Evolutionary conservation across 2,888 invertebrate species (phyloP), one percentile per base, ranked within the genome.

Genomic region (Drosophila prostipennis): DNA sequence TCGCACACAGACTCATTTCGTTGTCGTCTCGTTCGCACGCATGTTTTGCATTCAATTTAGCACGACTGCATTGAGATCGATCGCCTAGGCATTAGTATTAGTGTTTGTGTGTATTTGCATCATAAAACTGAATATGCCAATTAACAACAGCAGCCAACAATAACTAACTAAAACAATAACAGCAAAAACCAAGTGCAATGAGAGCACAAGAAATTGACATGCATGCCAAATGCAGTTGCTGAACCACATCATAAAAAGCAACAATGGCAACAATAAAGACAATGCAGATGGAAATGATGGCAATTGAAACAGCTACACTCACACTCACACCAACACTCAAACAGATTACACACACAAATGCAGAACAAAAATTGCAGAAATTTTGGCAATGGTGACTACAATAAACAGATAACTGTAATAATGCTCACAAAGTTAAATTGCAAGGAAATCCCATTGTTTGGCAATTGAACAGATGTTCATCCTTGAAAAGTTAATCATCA

Each of bases 41-140:
- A 58, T 59, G 46, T 45, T 61, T 42, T 65, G 63, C 56, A 68
- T 64, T 70, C 71, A 80, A 80, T 86, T 85, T 88, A 86, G 76
- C 77, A 76, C 67, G 67, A 74, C 85, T 86, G 85, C 85, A 85
- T 79, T 87, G 73, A 70, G 74, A 80, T 79, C 76, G 80, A 74
- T 85, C 69, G 49, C 49, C 13, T 46, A 37, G 58, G 45, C 5
- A 32, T 46, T 46, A 29, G 46, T 46, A 11, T 29, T 46, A 58
- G 36, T 54, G 65, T 40, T 32, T 58, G 36, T 54, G 54, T 49
- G 54, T 54, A 36, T 36, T 16, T 55, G 69, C 45, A 58, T 39
- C 65, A 74, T 75, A 72, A 75, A 75, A 61, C 54, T 70, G 56
- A 71, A 71, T 59, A 58, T 78, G 61, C 72, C 74, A 77, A 76